phyloP scores from a whole-genome alignment of 2,113 vertebrate species.

The Cnemophilus loriae region DNA sequence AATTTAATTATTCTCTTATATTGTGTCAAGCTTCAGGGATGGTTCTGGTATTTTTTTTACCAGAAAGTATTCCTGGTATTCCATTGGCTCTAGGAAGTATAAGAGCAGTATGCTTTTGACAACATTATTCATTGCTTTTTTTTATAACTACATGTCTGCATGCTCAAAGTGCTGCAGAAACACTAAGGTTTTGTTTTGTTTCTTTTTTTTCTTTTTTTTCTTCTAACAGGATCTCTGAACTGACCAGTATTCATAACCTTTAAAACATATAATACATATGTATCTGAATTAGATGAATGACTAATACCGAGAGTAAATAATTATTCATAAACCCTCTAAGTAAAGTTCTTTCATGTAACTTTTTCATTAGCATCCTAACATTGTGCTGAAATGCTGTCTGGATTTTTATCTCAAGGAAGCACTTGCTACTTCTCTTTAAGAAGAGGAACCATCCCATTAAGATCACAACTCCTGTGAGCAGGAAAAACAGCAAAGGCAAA shows the following conservation, averaged over 20 bases:
- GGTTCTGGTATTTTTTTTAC: not conserved
- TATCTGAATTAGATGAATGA: not conserved
- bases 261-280: not conserved
- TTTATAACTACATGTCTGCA: not conserved
- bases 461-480: not conserved
- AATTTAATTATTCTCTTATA: not conserved
- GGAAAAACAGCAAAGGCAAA: not conserved
- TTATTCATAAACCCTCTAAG: not conserved
- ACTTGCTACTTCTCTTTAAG: not conserved
- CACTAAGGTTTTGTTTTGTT: not conserved
- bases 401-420: not conserved
- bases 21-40: not conserved
- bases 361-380: not conserved
- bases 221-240: not conserved
- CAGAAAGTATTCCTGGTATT: not conserved
- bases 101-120: not conserved
- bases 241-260: not conserved
- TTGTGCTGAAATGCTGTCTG: not conserved
- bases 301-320: not conserved
- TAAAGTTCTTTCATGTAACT: not conserved
- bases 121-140: not conserved
- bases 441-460: not conserved
- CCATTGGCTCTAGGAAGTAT: not conserved
- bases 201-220: not conserved
- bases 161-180: not conserved